phyloP scores from a whole-genome alignment of 2,888 invertebrate genomes.

The Aspidiotus rigidus region DNA sequence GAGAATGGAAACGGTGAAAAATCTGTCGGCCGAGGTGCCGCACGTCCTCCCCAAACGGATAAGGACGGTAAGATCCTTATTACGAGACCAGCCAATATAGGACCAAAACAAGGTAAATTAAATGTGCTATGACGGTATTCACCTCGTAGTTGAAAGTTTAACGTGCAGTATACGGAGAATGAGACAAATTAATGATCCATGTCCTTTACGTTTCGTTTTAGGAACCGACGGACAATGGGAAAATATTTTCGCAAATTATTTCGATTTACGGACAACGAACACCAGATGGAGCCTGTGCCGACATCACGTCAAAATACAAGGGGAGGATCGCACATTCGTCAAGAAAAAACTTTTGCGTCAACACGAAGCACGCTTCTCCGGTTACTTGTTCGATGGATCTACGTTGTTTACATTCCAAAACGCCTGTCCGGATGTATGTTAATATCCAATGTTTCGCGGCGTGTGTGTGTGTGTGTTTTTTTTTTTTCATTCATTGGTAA shows the following conservation, averaged over 20 bases:
- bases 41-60: not conserved
- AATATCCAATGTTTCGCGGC: conserved; percentile 31
- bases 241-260: conserved; percentile 14
- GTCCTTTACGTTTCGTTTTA: not conserved
- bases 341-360: conserved; percentile 53
- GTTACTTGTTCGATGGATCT: conserved; percentile 67
- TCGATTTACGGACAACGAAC: not conserved
- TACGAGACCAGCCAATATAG: not conserved
- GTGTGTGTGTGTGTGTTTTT: no score
- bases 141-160: no score
- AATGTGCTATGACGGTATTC: not conserved
- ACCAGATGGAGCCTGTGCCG: conserved; percentile 61
- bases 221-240: not conserved
- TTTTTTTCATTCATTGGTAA: conserved; percentile 9
- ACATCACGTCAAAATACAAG: conserved; percentile 63
- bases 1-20: not conserved
- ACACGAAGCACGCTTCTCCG: conserved; percentile 51
- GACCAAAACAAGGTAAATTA: conserved; percentile 5
- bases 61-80: not conserved
- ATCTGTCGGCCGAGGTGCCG: not conserved
- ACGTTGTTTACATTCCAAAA: conserved; percentile 55
- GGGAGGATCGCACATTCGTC: conserved; percentile 55
- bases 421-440: conserved; percentile 42
- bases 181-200: not conserved
- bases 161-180: no score